Conservation (phyloP, 2,113 vertebrate genomes). For the Seriola rivoliana region DNA sequence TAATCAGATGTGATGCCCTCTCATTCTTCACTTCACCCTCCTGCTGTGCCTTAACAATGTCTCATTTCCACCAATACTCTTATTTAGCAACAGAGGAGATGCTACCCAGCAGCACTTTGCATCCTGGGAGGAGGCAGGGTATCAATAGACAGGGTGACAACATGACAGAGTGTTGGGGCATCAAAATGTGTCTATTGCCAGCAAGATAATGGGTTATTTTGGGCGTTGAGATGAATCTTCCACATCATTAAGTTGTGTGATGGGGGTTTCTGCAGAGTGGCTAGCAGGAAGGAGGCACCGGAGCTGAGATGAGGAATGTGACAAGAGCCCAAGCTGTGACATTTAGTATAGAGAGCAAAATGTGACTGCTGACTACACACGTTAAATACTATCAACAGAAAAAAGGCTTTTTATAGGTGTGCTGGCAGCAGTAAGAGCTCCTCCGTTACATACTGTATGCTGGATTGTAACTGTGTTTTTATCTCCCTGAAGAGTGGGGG, state of each 20-base stretch:
- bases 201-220: conserved; percentile 75
- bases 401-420: conserved; percentile 9
- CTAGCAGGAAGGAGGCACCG: conserved; percentile 45
- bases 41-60: conserved; percentile 56
- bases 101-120: conserved; percentile 34
- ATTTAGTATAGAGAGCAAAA: conserved; percentile 49
- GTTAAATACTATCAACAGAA: conserved; percentile 21
- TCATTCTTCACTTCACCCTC: conserved; percentile 57
- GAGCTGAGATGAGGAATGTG: conserved; percentile 57
- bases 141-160: conserved; percentile 54
- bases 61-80: conserved; percentile 43
- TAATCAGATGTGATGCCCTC: conserved; percentile 60
- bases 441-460: neutral
- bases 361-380: conserved; percentile 45
- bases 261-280: conserved; percentile 51
- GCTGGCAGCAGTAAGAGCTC: neutral
- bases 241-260: conserved; percentile 70
- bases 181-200: conserved; percentile 59
- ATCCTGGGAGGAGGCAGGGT: conserved; percentile 36
- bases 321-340: conserved; percentile 44
- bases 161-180: conserved; percentile 58
- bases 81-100: conserved; percentile 46
- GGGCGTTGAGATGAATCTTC: conserved; percentile 64
- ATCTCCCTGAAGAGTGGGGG: neutral
- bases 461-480: conserved; percentile 19